These are phyloP conservation scores for Microtus californicus DNA, from an alignment of 2,797 vertebrate genomes.

Conservation along the genomic window DNA sequence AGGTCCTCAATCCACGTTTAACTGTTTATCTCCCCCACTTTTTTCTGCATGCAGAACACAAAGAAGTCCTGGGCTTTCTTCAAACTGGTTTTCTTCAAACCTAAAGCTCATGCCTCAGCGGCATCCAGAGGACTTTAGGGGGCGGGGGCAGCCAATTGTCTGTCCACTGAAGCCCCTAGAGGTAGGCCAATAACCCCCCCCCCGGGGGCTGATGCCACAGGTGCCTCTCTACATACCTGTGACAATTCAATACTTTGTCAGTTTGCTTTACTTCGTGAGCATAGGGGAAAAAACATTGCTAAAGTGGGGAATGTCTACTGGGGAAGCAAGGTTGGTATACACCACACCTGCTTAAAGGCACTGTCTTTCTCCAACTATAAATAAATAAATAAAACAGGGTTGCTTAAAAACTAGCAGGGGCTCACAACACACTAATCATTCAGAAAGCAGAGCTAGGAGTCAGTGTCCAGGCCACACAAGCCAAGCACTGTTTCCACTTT, in stretches of 20 bases:
- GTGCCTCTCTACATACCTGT: neutral
- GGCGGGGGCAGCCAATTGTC: neutral
- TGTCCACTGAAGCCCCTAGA: neutral
- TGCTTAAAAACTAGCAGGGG: neutral
- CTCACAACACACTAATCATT: neutral
- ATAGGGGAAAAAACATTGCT: neutral
- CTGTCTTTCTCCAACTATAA: neutral
- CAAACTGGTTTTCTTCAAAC: neutral
- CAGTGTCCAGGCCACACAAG: neutral
- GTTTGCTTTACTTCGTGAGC: neutral
- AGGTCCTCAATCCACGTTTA: conserved; percentile 76
- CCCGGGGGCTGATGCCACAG: neutral
- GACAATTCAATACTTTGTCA: neutral
- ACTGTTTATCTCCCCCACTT: conserved; percentile 69
- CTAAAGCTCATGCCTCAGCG: neutral
- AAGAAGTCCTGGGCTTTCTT: neutral
- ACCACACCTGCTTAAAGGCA: neutral
- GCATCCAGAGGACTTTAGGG: neutral
- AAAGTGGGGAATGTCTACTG: neutral
- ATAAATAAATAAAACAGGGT: too few species aligned
- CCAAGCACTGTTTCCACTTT: neutral
- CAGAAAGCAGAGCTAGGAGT: neutral
- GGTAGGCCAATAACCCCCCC: neutral
- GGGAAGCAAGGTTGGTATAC: conserved; percentile 1
- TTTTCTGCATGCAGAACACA: conserved; percentile 1